Evolutionary conservation across 2,797 vertebrate species (phyloP).

Genomic region (Okamejei kenojei): DNA sequence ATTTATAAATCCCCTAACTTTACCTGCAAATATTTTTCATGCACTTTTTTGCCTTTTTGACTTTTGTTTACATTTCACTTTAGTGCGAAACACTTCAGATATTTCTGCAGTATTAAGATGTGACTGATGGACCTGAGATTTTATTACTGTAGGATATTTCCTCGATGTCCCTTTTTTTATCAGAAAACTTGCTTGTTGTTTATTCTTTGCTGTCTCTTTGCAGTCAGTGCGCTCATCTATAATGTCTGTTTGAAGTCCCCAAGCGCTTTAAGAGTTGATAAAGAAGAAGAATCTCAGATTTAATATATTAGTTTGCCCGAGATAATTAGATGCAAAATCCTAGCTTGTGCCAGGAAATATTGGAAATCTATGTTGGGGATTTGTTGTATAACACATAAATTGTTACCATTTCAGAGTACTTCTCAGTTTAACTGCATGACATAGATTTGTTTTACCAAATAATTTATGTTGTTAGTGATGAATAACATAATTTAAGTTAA

Average conservation of each 20-base stretch:
- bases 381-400: background rate
- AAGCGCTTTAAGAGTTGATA: background rate
- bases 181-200: background rate
- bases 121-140: too few species aligned
- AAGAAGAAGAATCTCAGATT: too few species aligned
- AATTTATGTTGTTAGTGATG: background rate
- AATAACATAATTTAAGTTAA: conserved; percentile 24
- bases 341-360: background rate
- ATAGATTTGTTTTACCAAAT: background rate
- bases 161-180: background rate
- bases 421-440: background rate
- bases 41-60: too few species aligned
- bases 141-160: background rate
- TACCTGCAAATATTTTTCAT: too few species aligned
- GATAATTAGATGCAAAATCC: background rate
- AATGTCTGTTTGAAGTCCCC: background rate
- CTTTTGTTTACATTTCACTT: too few species aligned
- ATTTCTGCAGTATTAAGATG: too few species aligned
- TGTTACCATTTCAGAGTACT: background rate
- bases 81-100: too few species aligned
- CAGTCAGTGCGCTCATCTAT: background rate
- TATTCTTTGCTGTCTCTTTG: background rate
- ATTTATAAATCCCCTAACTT: too few species aligned
- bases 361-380: background rate
- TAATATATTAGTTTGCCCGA: background rate